These are phyloP conservation scores for Drosophila paracracens DNA, from an alignment of 2,888 invertebrate genomes.

Conservation along the genomic window DNA sequence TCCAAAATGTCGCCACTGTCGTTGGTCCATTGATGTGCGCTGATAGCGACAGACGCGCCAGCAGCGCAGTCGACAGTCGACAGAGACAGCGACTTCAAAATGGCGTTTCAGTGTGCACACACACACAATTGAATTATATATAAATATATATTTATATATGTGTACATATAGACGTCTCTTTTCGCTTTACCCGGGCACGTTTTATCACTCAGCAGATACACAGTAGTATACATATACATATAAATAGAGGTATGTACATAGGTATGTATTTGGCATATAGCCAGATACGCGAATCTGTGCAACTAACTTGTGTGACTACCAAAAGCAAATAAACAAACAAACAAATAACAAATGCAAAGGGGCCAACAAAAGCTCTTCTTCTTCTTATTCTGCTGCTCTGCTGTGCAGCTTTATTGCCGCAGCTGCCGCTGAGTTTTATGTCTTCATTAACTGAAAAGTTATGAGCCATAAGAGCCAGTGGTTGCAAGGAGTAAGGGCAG, in stretches of 20 bases:
- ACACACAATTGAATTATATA: not conserved
- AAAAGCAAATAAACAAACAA: conserved; percentile 59
- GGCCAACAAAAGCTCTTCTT: conserved; percentile 40
- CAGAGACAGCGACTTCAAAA: conserved; percentile 54
- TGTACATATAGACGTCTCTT: conserved; percentile 15
- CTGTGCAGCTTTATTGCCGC: conserved; percentile 39
- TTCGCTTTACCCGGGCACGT: conserved; percentile 13
- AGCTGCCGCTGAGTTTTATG: conserved; percentile 76
- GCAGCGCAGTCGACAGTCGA: conserved; percentile 34
- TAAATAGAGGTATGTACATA: not conserved
- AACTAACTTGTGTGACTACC: conserved; percentile 70
- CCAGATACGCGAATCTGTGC: conserved; percentile 56
- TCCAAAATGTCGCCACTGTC: conserved; percentile 79
- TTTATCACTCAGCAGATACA: conserved; percentile 60
- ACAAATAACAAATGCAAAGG: conserved; percentile 38
- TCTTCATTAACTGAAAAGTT: conserved; percentile 83
- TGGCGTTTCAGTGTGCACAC: conserved; percentile 54
- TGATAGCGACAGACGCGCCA: conserved; percentile 61
- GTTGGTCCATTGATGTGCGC: conserved; percentile 81
- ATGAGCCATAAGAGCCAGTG: conserved; percentile 68
- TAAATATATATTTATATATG: conserved; percentile 6
- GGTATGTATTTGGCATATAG: conserved; percentile 37
- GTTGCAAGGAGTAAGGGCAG: conserved; percentile 14
- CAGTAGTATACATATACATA: conserved; percentile 10
- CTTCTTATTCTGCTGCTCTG: conserved; percentile 7